Evolutionary conservation across 1,140 invertebrate genomes (phyloP), one percentile per base, ranked within the genome.

Genomic region (Rhopalosiphum maidis): DNA sequence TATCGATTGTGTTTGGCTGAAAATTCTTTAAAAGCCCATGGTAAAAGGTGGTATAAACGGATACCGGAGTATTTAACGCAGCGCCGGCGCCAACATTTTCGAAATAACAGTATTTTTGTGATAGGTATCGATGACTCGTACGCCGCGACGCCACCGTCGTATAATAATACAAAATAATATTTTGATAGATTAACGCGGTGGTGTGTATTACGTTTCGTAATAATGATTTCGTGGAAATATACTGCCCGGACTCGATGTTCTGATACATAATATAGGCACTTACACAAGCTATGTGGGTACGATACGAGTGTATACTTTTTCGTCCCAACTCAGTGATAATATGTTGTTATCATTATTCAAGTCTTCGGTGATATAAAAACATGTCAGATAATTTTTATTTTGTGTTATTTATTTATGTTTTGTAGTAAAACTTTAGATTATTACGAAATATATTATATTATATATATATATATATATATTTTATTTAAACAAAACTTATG

Each of bases 341-440:
- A 68, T 68, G 43, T 8, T 82, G n/a, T 82, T 82, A 82, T 82
- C 22, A 82, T 68, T 4, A 83, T 85, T 41, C 82, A 85, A 85
- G 35, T 85, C 82, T 86, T 86, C 85, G 25, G 85, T 46, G 25
- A 86, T 86, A 30, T 46, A 15, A 86, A 86, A 86, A 46, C 46
- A 87, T 48, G 46, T 87, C 46, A 15, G 46, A 48, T 87, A 35
- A 87, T 87, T 87, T 68, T 87, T n/a, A 87, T 90, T 37, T 90
- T 30, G 15, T 60, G 51, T 51, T 90, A 60, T 55, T 55, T 90
- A 90, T 55, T 90, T 41, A 25, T 60, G 89, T 60, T n/a, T 54
- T 86, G 85, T 43, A 85, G 82, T 85, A 86, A 43, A 46, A 86
- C 25, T 85, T 35, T 86, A 86, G 85, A 86, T 1, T 46, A 35